Percentiles rank a stretch among this genome's conserved stretches.
Conservation (phyloP, 2,113 vertebrate genomes). For the Coracopsis vasa region DNA sequence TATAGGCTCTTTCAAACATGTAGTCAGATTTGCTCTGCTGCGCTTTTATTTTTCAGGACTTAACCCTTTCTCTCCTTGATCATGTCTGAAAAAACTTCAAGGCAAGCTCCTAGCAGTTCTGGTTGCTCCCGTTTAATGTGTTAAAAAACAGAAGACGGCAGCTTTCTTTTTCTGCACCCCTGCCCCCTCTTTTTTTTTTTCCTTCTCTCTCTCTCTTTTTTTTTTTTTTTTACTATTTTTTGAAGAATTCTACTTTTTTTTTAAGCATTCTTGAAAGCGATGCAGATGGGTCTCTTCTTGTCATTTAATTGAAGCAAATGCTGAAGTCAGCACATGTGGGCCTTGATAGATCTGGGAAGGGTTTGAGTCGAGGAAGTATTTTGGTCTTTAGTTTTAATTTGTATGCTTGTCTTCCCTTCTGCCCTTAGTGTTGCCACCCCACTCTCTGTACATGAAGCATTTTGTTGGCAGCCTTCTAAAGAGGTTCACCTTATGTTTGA, state of each 20-base stretch:
- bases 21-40: conserved; percentile 76
- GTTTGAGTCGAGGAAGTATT: neutral
- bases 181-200: neutral
- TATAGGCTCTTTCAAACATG: conserved; percentile 78
- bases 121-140: neutral
- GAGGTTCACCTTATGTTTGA: neutral
- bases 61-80: conserved; percentile 70
- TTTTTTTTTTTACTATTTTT: fast-evolving
- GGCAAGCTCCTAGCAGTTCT: neutral
- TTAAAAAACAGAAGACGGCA: neutral
- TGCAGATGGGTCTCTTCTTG: neutral
- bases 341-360: neutral
- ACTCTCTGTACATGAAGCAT: fast-evolving
- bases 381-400: neutral
- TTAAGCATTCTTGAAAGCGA: neutral
- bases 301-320: neutral
- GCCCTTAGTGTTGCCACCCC: neutral
- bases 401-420: neutral
- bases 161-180: neutral
- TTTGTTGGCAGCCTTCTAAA: neutral
- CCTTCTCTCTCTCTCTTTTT: no score
- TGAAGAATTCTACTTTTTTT: neutral
- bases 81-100: neutral
- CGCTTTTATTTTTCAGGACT: conserved; percentile 67
- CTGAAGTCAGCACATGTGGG: neutral